Evolutionary conservation across 2,888 invertebrate genomes (phyloP).

Genomic region (Chaetogeoica ovagalla): DNA sequence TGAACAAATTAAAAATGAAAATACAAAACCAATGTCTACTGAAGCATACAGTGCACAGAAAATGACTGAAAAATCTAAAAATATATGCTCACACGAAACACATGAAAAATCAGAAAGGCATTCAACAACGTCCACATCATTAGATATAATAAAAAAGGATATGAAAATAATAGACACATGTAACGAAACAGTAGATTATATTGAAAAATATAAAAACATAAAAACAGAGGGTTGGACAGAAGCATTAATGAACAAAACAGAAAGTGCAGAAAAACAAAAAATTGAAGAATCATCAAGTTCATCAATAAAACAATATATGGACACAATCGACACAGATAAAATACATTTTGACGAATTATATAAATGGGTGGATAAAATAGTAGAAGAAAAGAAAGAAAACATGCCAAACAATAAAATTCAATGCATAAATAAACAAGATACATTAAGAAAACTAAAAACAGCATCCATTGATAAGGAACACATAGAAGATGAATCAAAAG

Average conservation of each 20-base stretch:
- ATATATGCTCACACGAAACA: not conserved
- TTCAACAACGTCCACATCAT: not conserved
- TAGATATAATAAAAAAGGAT: not conserved
- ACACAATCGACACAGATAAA: slow-evolving; percentile 11
- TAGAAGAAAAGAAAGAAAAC: slow-evolving; percentile 14
- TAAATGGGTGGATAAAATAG: slow-evolving; percentile 35
- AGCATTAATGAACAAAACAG: not conserved
- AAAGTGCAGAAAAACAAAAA: not conserved
- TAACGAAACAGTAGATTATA: not conserved
- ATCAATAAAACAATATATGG: not conserved
- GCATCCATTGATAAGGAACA: slow-evolving; percentile 30
- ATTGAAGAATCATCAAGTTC: no score
- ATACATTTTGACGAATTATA: slow-evolving; percentile 32
- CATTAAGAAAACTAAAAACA: not conserved
- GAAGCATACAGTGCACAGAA: not conserved
- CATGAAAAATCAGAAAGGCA: not conserved
- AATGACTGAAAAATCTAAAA: not conserved
- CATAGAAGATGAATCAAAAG: slow-evolving; percentile 10
- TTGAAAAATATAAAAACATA: not conserved
- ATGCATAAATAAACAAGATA: not conserved
- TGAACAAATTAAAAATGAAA: not conserved
- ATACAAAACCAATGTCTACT: not conserved
- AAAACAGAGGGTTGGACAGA: not conserved
- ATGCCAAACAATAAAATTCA: not conserved
- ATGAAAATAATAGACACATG: not conserved